phyloP scores from a whole-genome alignment of 92 coral and sea anemone species.

The Blastomussa wellsi region DNA sequence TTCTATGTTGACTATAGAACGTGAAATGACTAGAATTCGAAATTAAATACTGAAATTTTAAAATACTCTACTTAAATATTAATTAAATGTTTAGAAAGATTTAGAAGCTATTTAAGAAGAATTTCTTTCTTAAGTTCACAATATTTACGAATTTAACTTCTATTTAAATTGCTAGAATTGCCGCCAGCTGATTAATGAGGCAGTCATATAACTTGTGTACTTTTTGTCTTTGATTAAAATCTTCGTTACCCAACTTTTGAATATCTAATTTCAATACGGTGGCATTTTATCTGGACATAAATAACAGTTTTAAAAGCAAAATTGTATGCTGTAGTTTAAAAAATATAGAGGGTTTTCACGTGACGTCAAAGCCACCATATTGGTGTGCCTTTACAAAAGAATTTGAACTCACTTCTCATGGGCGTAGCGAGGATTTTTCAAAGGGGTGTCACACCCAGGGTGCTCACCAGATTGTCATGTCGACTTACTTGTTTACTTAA shows the following conservation, averaged over 20 bases:
- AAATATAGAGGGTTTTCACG: too few species aligned
- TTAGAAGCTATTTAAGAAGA: neutral
- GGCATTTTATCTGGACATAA: constrained; percentile 2
- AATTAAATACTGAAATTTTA: neutral
- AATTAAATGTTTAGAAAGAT: neutral
- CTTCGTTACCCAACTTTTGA: neutral
- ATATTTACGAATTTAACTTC: neutral
- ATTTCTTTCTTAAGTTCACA: neutral
- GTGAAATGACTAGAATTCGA: neutral
- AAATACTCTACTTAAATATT: neutral
- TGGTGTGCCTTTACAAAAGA: too few species aligned
- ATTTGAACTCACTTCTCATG: too few species aligned
- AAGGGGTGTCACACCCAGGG: too few species aligned
- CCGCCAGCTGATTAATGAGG: neutral
- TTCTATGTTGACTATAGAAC: neutral
- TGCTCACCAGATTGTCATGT: too few species aligned
- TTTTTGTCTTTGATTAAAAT: neutral
- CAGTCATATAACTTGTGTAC: neutral
- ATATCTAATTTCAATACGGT: neutral
- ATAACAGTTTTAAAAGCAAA: constrained; percentile 14
- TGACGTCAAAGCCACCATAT: too few species aligned
- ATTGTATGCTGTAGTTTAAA: neutral
- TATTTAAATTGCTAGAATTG: neutral
- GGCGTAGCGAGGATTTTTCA: too few species aligned
- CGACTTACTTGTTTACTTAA: too few species aligned